Percentiles rank a stretch among this genome's conserved stretches.
phyloP scores from a whole-genome alignment of 37 sponge, comb jelly and placozoan species.

The Tethya wilhelma region DNA sequence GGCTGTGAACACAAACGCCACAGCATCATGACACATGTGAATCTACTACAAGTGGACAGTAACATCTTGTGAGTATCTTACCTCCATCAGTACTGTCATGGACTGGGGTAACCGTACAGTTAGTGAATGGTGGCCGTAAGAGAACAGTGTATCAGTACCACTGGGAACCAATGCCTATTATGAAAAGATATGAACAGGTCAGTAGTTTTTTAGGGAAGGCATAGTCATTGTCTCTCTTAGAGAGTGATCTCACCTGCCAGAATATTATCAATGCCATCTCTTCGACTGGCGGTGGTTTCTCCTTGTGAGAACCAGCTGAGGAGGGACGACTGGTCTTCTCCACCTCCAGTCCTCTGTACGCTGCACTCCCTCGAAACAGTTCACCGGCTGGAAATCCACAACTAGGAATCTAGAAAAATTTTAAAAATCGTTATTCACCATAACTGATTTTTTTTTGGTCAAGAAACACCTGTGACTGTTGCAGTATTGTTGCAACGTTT shows the following conservation, averaged over 20 bases:
- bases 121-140: constrained; percentile 54
- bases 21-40: not conserved
- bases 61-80: not conserved
- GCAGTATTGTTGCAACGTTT: not conserved
- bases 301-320: not conserved
- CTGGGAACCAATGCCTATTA: constrained; percentile 33
- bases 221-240: not conserved
- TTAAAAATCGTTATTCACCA: not conserved
- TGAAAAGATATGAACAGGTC: not conserved
- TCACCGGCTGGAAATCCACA: constrained; percentile 32
- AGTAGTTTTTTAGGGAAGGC: not conserved
- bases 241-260: constrained; percentile 45
- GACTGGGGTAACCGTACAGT: constrained; percentile 55
- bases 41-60: not conserved
- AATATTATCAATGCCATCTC: constrained; percentile 46
- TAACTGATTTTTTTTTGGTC: too few relatives aligned
- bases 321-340: not conserved
- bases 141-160: constrained; percentile 32
- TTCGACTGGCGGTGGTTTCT: not conserved
- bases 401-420: constrained; percentile 37
- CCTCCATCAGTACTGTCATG: constrained; percentile 41
- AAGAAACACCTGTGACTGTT: not conserved
- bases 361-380: constrained; percentile 19
- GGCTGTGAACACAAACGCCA: not conserved
- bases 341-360: constrained; percentile 8